Conservation (phyloP, 1,140 invertebrate species). For the Wasmannia auropunctata region DNA sequence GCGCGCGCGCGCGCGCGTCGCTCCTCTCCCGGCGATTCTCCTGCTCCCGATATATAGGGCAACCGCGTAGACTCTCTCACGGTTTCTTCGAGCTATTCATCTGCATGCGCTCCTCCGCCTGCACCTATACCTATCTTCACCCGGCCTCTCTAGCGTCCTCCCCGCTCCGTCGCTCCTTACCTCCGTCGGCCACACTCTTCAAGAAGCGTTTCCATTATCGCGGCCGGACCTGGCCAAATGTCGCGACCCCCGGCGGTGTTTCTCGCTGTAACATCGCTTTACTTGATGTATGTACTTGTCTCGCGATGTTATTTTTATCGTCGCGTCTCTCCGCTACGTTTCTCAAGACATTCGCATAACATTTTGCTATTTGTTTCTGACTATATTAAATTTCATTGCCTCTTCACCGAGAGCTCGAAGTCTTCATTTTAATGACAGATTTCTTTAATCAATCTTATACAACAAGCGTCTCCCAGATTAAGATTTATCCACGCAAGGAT, state of each 20-base stretch:
- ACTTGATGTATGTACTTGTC: constrained; percentile 57
- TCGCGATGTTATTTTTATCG: constrained; percentile 43
- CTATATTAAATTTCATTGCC: constrained; percentile 19
- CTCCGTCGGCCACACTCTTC: constrained; percentile 57
- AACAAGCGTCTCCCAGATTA: background rate
- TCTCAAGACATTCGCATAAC: constrained; percentile 34
- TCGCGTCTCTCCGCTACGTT: constrained; percentile 34
- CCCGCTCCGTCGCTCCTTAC: background rate
- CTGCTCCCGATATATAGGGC: constrained; percentile 84
- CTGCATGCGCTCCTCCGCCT: constrained; percentile 77
- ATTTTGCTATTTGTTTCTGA: constrained; percentile 28
- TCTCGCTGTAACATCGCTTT: constrained; percentile 47
- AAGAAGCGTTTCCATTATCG: constrained; percentile 58
- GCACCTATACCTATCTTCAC: background rate
- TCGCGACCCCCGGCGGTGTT: constrained; percentile 55
- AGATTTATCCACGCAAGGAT: background rate
- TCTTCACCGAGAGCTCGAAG: background rate
- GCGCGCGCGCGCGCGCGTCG: constrained; percentile 58
- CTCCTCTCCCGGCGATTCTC: constrained; percentile 59
- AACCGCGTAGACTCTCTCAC: constrained; percentile 83
- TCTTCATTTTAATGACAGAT: background rate
- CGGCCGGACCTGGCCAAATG: constrained; percentile 56
- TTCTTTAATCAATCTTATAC: background rate
- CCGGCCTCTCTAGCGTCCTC: background rate
- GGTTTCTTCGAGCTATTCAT: constrained; percentile 84